These are phyloP conservation scores for Nipponia nippon DNA, from an alignment of 2,113 vertebrate species.

Conservation along the genomic window DNA sequence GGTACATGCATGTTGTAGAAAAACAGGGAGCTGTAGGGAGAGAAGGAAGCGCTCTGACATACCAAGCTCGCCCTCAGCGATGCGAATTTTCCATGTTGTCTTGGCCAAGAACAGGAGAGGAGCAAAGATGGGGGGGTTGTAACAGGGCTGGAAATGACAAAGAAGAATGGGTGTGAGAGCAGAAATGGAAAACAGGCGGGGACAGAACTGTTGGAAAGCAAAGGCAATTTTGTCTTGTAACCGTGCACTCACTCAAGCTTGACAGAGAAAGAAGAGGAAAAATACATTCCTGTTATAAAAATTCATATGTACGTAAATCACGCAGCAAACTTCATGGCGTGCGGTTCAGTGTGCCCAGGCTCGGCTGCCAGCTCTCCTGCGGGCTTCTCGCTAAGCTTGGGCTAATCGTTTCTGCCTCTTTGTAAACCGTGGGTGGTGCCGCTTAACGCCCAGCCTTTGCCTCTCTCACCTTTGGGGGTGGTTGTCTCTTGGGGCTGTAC, in stretches of 20 bases:
- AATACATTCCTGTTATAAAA: neutral
- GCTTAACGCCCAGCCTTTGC: neutral
- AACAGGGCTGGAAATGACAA: neutral
- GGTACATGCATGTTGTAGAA: neutral
- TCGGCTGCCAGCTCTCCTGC: neutral
- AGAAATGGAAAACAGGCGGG: neutral
- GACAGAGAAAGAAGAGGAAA: constrained; percentile 3
- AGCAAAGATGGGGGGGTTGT: neutral
- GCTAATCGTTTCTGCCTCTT: neutral
- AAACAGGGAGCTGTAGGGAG: neutral
- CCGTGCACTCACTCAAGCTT: neutral
- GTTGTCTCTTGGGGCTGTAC: neutral
- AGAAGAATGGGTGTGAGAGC: constrained; percentile 2
- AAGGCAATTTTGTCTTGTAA: constrained; percentile 30
- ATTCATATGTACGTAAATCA: neutral
- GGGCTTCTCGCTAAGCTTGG: neutral
- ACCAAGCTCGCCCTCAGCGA: neutral
- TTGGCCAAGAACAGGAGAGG: neutral
- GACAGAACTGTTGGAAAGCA: neutral
- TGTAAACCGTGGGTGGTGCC: neutral
- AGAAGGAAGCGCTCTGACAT: neutral
- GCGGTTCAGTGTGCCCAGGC: neutral
- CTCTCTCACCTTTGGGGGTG: neutral
- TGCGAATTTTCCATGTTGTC: neutral
- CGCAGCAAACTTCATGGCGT: rapidly evolving